phyloP scores from a whole-genome alignment of 1,140 invertebrate species.

The Cherax destructor region DNA sequence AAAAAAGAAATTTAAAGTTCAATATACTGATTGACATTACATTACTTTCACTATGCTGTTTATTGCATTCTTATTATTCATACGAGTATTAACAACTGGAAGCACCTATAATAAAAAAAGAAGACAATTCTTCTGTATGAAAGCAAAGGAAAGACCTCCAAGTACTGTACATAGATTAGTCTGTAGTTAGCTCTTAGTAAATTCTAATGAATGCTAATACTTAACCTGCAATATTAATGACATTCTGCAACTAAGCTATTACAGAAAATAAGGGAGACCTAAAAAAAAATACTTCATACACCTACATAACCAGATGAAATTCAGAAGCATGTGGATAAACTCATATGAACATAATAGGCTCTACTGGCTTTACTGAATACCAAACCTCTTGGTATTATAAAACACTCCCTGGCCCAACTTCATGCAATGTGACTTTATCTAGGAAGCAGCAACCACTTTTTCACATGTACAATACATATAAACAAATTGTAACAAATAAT shows the following conservation, averaged over 20 bases:
- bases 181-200: too few species aligned
- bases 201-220: not conserved
- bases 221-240: not conserved
- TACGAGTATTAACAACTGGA: not conserved
- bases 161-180: too few species aligned
- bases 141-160: too few species aligned
- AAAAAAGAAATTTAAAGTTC: not conserved
- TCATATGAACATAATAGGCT: slow-evolving; percentile 18
- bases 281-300: not conserved
- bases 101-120: not conserved
- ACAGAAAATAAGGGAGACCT: not conserved
- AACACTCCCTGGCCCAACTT: slow-evolving; percentile 44
- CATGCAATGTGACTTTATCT: slow-evolving; percentile 47
- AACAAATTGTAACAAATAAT: slow-evolving; percentile 7
- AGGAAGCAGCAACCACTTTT: slow-evolving; percentile 24
- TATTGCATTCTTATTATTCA: not conserved
- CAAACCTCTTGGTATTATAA: slow-evolving; percentile 11
- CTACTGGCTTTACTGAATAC: slow-evolving; percentile 17
- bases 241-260: not conserved
- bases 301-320: not conserved
- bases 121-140: too few species aligned
- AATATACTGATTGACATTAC: not conserved
- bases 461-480: slow-evolving; percentile 5
- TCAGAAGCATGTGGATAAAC: not conserved
- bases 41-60: not conserved